A percentile compares a stretch with the other conserved stretches of the same genome.
These are phyloP conservation scores for Cladorhizidae sp. DNA, from an alignment of 37 sponge, comb jelly and placozoan species.

Conservation along the genomic window DNA sequence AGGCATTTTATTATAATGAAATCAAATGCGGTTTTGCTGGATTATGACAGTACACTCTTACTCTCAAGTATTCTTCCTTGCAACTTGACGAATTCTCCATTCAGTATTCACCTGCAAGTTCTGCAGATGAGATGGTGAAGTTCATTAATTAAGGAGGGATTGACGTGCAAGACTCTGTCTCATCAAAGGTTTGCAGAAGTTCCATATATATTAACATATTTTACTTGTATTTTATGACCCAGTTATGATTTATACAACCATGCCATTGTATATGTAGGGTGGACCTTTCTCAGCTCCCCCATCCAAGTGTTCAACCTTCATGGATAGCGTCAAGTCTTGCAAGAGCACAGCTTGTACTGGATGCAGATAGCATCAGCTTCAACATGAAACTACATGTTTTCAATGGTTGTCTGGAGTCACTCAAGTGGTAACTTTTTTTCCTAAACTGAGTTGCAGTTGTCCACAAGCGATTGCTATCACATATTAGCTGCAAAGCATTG, in stretches of 20 bases:
- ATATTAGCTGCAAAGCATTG: background rate
- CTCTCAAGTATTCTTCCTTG: background rate
- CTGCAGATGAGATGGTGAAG: background rate
- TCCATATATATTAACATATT: too few relatives aligned
- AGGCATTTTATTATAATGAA: background rate
- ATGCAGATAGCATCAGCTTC: slow-evolving; percentile 9
- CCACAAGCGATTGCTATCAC: background rate
- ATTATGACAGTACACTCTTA: background rate
- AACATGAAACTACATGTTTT: slow-evolving; percentile 31
- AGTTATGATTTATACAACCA: too few relatives aligned
- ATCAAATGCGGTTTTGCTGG: background rate
- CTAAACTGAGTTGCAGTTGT: background rate
- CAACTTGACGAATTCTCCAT: background rate
- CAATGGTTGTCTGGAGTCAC: slow-evolving; percentile 17
- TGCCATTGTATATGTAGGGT: too few relatives aligned
- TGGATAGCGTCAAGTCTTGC: background rate
- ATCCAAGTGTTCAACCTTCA: too few relatives aligned
- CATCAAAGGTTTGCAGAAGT: too few relatives aligned
- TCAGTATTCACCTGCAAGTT: background rate
- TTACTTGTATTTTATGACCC: too few relatives aligned
- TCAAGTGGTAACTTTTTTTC: background rate
- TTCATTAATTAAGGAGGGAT: background rate
- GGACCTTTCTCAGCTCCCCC: too few relatives aligned
- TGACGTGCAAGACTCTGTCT: too few relatives aligned
- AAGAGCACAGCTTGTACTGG: slow-evolving; percentile 7